phyloP scores from a whole-genome alignment of 2,797 vertebrate genomes.

The Masticophis lateralis region DNA sequence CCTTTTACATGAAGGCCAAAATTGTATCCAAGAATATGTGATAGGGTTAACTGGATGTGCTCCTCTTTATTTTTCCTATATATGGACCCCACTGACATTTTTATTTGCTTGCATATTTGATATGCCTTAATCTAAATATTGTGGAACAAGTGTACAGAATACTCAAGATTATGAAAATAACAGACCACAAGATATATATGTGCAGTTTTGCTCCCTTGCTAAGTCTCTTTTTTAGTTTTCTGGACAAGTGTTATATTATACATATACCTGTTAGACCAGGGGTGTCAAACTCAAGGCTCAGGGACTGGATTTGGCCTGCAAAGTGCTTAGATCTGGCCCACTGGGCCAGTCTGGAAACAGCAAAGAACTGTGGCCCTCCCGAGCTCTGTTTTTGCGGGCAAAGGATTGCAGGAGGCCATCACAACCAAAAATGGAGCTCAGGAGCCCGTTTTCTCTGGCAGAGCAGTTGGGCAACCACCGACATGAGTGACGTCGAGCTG shows the following conservation, averaged over 20 bases:
- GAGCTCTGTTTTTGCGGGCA: too few relatives aligned
- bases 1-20: not conserved
- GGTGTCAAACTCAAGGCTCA: too few relatives aligned
- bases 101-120: not conserved
- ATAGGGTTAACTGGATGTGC: not conserved
- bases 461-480: too few relatives aligned
- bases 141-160: not conserved
- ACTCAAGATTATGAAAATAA: not conserved
- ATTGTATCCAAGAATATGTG: not conserved
- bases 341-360: too few relatives aligned
- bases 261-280: not conserved
- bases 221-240: not conserved
- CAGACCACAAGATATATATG: not conserved
- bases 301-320: too few relatives aligned
- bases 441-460: too few relatives aligned
- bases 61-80: not conserved
- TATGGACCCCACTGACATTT: not conserved
- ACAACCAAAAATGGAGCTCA: too few relatives aligned
- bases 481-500: too few relatives aligned
- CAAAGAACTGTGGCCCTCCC: too few relatives aligned
- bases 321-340: too few relatives aligned
- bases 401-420: too few relatives aligned
- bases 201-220: not conserved
- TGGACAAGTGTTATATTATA: not conserved
- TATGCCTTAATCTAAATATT: not conserved